These are phyloP conservation scores for Heliothis virescens DNA, from an alignment of 1,140 invertebrate species.

Conservation along the genomic window DNA sequence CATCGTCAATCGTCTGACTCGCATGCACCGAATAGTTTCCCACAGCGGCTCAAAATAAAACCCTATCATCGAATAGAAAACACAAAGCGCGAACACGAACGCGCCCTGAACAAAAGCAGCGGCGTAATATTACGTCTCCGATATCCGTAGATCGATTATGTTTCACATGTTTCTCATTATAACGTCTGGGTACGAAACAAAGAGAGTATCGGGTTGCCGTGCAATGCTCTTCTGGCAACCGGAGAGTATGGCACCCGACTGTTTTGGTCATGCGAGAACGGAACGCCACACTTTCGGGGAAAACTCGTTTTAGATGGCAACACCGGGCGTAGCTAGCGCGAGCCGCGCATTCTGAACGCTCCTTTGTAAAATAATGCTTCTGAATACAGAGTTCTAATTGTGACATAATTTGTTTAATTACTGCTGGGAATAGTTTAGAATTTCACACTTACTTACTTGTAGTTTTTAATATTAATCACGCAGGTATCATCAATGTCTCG, in stretches of 20 bases:
- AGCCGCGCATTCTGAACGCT: conserved; percentile 46
- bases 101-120: conserved; percentile 66
- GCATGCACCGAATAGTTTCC: conserved; percentile 37
- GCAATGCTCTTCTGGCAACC: conserved; percentile 68
- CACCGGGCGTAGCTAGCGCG: conserved; percentile 54
- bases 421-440: conserved; percentile 19
- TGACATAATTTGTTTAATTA: conserved; percentile 46
- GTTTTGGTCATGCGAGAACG: conserved; percentile 72
- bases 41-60: conserved; percentile 55
- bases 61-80: conserved; percentile 52
- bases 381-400: conserved; percentile 24
- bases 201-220: conserved; percentile 71
- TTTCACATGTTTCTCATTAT: conserved; percentile 82
- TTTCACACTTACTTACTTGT: conserved; percentile 30
- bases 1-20: background rate
- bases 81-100: conserved; percentile 55
- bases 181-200: conserved; percentile 79
- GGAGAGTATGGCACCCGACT: conserved; percentile 55
- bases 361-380: conserved; percentile 67
- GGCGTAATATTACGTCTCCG: conserved; percentile 72
- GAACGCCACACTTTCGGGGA: conserved; percentile 70
- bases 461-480: conserved; percentile 14
- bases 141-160: conserved; percentile 76
- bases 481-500: too few species aligned
- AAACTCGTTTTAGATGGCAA: conserved; percentile 67